These are phyloP conservation scores for Drosophila nr. medialis DNA, from an alignment of 2,888 invertebrate species.

Conservation along the genomic window DNA sequence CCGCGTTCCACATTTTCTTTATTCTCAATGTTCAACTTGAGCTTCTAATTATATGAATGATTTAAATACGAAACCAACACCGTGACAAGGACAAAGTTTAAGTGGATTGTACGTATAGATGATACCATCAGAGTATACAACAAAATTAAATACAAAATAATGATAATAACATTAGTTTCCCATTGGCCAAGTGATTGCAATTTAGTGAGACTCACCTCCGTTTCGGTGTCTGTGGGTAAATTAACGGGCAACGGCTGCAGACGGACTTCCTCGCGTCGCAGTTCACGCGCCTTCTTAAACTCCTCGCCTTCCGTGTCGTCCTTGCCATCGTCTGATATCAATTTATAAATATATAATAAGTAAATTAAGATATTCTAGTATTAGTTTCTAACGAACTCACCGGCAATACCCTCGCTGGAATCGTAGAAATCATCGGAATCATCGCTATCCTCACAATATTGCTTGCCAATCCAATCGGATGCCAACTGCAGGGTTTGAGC, in stretches of 20 bases:
- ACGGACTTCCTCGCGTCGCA: slow-evolving; percentile 89
- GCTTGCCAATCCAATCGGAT: slow-evolving; percentile 88
- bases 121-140: slow-evolving; percentile 46
- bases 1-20: slow-evolving; percentile 71
- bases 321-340: slow-evolving; percentile 86
- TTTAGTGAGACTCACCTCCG: slow-evolving; percentile 87
- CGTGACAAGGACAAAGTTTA: slow-evolving; percentile 53
- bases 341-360: rapidly evolving
- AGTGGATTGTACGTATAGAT: slow-evolving; percentile 30
- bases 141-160: slow-evolving; percentile 64
- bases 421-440: slow-evolving; percentile 84
- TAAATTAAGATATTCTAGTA: not conserved
- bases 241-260: slow-evolving; percentile 87
- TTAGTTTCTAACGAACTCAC: slow-evolving; percentile 51
- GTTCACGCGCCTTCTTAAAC: slow-evolving; percentile 87
- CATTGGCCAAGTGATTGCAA: slow-evolving; percentile 35
- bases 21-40: slow-evolving; percentile 49
- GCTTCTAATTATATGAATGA: slow-evolving; percentile 38
- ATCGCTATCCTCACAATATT: slow-evolving; percentile 85
- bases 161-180: slow-evolving; percentile 72
- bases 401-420: slow-evolving; percentile 84
- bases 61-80: slow-evolving; percentile 76
- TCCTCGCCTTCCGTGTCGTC: slow-evolving; percentile 91
- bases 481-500: slow-evolving; percentile 89
- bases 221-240: slow-evolving; percentile 89